phyloP scores from a whole-genome alignment of 2,113 vertebrate species.

The Ciconia stormi region DNA sequence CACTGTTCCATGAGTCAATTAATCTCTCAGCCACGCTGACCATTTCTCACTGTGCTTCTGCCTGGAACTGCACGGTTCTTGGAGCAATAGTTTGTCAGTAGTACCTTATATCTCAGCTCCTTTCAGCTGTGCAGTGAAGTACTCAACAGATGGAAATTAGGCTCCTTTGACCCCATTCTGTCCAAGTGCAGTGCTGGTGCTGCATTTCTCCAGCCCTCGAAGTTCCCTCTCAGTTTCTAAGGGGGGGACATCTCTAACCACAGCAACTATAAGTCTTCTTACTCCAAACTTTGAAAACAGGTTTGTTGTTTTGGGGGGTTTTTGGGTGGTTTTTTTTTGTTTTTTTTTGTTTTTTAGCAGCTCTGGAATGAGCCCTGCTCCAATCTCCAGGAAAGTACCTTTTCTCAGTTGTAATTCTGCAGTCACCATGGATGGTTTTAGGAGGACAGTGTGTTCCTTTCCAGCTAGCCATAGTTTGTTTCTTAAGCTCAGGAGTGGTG shows the following conservation, averaged over 20 bases:
- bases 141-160: not conserved
- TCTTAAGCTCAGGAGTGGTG: not conserved
- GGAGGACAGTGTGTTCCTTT: not conserved
- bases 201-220: not conserved
- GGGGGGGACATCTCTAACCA: not conserved
- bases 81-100: not conserved
- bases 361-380: not conserved
- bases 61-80: not conserved
- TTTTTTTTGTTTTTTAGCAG: too few relatives aligned
- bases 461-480: not conserved
- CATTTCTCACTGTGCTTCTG: not conserved
- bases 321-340: not conserved
- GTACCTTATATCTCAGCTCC: not conserved
- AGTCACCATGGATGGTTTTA: not conserved
- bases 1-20: accelerated
- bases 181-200: not conserved
- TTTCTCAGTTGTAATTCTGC: not conserved
- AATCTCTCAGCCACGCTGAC: not conserved
- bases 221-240: not conserved
- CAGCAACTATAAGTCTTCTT: not conserved
- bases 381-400: not conserved
- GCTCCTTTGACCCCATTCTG: not conserved
- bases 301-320: not conserved
- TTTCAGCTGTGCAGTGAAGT: not conserved
- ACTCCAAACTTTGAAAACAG: not conserved